phyloP scores from a whole-genome alignment of 2,888 invertebrate genomes.

The Chouioia cunea region DNA sequence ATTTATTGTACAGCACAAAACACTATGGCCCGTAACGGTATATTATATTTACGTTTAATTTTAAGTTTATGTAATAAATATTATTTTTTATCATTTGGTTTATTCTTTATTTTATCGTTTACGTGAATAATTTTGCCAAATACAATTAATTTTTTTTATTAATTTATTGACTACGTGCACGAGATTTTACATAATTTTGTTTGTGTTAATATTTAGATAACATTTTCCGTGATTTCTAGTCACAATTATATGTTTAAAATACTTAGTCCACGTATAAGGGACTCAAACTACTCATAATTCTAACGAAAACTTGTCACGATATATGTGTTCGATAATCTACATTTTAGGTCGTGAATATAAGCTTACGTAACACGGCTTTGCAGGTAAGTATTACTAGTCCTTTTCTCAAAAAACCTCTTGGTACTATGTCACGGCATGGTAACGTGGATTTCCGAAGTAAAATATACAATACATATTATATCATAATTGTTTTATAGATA shows the following conservation, averaged over 20 bases:
- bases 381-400: slow-evolving; percentile 42
- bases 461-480: neutral
- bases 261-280: neutral
- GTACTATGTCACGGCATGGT: slow-evolving; percentile 2
- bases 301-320: slow-evolving; percentile 31
- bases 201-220: no score
- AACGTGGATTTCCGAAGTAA: neutral
- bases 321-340: slow-evolving; percentile 42
- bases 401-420: slow-evolving; percentile 4
- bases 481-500: slow-evolving; percentile 3
- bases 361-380: slow-evolving; percentile 11
- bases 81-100: slow-evolving; percentile 39
- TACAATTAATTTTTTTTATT: neutral
- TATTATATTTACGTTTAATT: slow-evolving; percentile 28
- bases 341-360: slow-evolving; percentile 6
- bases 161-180: neutral
- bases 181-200: neutral
- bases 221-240: no score
- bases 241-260: neutral
- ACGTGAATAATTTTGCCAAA: neutral
- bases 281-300: neutral
- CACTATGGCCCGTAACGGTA: slow-evolving; percentile 5
- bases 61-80: slow-evolving; percentile 36
- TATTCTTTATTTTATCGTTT: no score
- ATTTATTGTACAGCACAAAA: slow-evolving; percentile 30